Evolutionary conservation across 2,113 vertebrate species (phyloP).

Genomic region (Muscicapa adusta): DNA sequence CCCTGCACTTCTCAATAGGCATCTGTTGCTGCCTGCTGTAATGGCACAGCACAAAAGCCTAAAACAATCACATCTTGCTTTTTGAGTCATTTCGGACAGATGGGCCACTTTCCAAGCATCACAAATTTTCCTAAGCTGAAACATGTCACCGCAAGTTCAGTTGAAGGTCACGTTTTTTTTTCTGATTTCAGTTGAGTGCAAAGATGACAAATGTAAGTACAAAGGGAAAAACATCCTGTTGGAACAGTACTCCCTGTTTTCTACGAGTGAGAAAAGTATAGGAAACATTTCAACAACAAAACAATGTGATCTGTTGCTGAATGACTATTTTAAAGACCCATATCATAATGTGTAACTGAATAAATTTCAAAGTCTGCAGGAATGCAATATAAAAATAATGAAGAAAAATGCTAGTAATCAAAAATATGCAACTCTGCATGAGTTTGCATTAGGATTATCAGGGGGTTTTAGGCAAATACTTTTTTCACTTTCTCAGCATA

Average conservation of each 20-base stretch:
- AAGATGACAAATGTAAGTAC: conserved; percentile 30
- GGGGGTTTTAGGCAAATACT: not conserved
- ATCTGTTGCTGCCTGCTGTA: not conserved
- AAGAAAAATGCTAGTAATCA: not conserved
- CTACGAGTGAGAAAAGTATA: not conserved
- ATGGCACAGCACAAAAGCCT: not conserved
- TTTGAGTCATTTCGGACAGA: conserved; percentile 7
- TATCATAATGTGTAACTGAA: not conserved
- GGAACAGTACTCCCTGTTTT: conserved; percentile 51
- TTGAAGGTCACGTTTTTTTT: not conserved
- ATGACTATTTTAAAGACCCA: not conserved
- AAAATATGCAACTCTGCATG: not conserved
- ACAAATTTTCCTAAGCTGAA: conserved; percentile 23
- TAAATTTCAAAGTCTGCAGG: not conserved
- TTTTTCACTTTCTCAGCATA: conserved; percentile 1
- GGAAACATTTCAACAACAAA: conserved; percentile 7
- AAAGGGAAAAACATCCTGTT: conserved; percentile 47
- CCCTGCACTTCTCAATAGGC: not conserved
- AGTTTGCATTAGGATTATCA: not conserved
- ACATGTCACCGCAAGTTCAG: not conserved
- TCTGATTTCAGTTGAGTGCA: not conserved
- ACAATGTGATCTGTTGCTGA: not conserved
- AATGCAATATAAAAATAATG: not conserved
- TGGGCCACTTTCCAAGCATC: conserved; percentile 28
- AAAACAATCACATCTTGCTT: not conserved